Evolutionary conservation across 2,797 vertebrate species (phyloP).

Genomic region (Myoxocephalus aenaeus): DNA sequence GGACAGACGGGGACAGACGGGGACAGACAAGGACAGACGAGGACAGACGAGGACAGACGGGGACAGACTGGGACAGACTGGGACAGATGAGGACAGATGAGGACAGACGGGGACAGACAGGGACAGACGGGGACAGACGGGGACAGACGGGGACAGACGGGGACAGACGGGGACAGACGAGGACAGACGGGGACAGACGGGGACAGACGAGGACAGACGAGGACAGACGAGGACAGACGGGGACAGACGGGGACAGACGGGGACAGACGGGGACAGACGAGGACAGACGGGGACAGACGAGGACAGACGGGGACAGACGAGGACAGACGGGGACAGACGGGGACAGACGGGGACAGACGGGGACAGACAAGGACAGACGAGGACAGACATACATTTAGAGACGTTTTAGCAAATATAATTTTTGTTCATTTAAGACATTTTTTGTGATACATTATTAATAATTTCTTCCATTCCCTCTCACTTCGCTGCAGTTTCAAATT

Average conservation of each 20-base stretch:
- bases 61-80: too few relatives aligned
- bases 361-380: conserved; percentile 32
- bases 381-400: too few relatives aligned
- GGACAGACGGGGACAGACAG: conserved; percentile 34
- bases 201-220: conserved; percentile 3
- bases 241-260: conserved; percentile 33
- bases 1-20: too few relatives aligned
- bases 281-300: conserved; percentile 8
- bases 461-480: not conserved
- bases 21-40: too few relatives aligned
- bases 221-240: not conserved
- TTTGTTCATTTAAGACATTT: not conserved
- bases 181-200: conserved; percentile 25
- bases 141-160: too few relatives aligned
- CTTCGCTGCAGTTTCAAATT: not conserved
- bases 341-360: conserved; percentile 13
- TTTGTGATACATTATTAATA: not conserved
- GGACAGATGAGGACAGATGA: not conserved
- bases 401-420: too few relatives aligned
- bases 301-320: too few relatives aligned
- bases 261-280: conserved; percentile 25
- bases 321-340: conserved; percentile 25
- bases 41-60: too few relatives aligned
- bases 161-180: too few relatives aligned
- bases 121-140: too few relatives aligned